phyloP scores from a whole-genome alignment of 2,797 vertebrate genomes.

The Diceros bicornis region DNA sequence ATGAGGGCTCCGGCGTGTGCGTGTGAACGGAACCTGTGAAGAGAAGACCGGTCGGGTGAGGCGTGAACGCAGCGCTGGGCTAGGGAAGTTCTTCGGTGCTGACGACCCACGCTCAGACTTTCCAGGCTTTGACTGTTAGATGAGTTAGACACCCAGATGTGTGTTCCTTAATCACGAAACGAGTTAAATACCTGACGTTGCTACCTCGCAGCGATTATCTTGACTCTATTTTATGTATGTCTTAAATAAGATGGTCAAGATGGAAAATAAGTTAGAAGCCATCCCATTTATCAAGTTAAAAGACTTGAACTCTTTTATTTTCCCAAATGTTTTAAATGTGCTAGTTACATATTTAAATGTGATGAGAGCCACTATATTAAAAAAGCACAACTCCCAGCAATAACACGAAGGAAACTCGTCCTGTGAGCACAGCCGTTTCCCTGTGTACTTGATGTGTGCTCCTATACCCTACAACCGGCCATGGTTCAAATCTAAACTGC shows the following conservation, averaged over 20 bases:
- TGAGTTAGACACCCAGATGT: not conserved
- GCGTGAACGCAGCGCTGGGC: not conserved
- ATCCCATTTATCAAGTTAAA: no score
- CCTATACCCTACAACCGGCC: not conserved
- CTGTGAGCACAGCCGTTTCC: not conserved
- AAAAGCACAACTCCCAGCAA: not conserved
- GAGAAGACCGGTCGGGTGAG: not conserved
- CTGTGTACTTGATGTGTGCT: not conserved
- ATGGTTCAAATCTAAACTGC: conserved; percentile 68
- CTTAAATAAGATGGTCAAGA: not conserved
- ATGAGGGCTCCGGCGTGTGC: not conserved
- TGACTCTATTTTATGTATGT: not conserved
- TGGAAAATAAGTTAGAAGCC: not conserved
- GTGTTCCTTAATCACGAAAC: not conserved
- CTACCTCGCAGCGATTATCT: rapidly evolving
- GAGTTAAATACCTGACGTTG: not conserved
- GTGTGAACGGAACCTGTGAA: not conserved
- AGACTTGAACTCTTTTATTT: not conserved
- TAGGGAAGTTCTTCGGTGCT: not conserved
- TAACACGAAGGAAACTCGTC: not conserved
- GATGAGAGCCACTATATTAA: not conserved
- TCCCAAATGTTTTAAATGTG: not conserved
- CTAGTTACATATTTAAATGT: not conserved
- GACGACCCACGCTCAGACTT: not conserved
- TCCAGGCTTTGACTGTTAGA: not conserved